These are phyloP conservation scores for Ciconia boyciana DNA, from an alignment of 2,113 vertebrate genomes.

Conservation along the genomic window DNA sequence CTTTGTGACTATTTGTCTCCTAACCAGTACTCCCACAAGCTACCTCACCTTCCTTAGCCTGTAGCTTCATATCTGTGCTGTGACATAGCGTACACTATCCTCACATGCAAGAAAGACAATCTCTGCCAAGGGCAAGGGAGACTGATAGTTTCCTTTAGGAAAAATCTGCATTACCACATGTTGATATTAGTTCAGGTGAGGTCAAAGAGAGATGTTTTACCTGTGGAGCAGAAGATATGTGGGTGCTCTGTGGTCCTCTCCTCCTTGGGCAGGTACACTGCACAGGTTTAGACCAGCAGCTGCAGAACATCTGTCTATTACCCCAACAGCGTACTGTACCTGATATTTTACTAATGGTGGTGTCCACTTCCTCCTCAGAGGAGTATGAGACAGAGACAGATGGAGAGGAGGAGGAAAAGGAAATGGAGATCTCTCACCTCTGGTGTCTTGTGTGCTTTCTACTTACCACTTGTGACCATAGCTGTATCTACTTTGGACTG, in stretches of 20 bases:
- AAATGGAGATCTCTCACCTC: background rate
- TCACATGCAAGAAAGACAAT: background rate
- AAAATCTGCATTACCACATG: background rate
- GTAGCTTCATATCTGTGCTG: background rate
- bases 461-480: background rate
- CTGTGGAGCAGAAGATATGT: background rate
- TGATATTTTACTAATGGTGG: background rate
- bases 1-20: background rate
- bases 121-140: background rate
- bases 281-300: background rate
- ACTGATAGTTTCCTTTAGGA: background rate
- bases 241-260: background rate
- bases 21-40: fast-evolving
- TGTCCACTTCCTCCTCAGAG: background rate
- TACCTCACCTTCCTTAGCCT: background rate
- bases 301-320: background rate
- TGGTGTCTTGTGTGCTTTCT: background rate
- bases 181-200: background rate
- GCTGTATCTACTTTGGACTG: background rate
- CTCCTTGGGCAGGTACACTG: background rate
- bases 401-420: background rate
- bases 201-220: background rate
- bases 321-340: background rate
- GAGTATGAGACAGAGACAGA: background rate
- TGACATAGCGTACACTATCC: background rate